These are phyloP conservation scores for Melanotus villosus DNA, from an alignment of 2,888 invertebrate genomes.

Conservation along the genomic window DNA sequence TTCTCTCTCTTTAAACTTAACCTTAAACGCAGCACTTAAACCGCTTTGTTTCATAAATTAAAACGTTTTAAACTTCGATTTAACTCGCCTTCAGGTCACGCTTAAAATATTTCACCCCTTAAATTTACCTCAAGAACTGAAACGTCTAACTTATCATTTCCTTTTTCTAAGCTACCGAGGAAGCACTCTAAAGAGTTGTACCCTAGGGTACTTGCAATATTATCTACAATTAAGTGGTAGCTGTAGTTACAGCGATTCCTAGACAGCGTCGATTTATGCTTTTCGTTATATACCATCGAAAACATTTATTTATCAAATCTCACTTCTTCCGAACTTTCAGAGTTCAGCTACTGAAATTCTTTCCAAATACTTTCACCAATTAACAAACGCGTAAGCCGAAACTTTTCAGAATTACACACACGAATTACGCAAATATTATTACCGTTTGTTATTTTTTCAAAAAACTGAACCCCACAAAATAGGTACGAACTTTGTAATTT, in stretches of 20 bases:
- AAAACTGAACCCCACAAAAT: no score
- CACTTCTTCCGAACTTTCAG: no score
- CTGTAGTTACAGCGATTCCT: slow-evolving; percentile 11
- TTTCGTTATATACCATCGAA: not conserved
- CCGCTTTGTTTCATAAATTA: slow-evolving; percentile 15
- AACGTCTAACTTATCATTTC: slow-evolving; percentile 16
- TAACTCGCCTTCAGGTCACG: not conserved
- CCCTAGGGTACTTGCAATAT: slow-evolving; percentile 1
- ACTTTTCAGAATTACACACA: no score
- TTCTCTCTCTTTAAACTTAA: slow-evolving; percentile 2
- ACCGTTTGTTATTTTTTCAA: no score
- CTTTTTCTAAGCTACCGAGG: slow-evolving; percentile 18
- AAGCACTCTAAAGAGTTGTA: slow-evolving; percentile 1
- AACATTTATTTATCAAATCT: no score
- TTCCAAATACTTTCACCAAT: no score
- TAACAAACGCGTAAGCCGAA: no score
- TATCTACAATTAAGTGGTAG: slow-evolving; percentile 12
- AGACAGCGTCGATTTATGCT: no score
- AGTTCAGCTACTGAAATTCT: no score
- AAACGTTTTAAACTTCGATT: slow-evolving; percentile 19
- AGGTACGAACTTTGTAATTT: no score
- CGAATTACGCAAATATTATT: no score
- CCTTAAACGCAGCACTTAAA: not conserved
- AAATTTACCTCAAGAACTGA: not conserved
- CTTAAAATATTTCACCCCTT: slow-evolving; percentile 10